A percentile compares a stretch with the other conserved stretches of the same genome.
Conservation (phyloP, 2,797 vertebrate genomes). For the Xenentodon cancila region DNA sequence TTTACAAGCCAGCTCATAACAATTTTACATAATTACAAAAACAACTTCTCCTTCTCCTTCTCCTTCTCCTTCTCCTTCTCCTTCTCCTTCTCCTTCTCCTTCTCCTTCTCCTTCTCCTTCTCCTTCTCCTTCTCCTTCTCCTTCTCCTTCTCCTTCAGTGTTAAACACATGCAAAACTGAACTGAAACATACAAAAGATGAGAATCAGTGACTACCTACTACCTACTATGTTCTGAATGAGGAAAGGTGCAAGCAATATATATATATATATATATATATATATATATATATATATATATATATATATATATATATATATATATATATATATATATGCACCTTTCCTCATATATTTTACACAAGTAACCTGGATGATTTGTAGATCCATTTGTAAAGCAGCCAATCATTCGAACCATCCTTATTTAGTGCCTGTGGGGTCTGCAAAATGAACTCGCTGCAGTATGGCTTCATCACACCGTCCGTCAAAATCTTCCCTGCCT, state of each 20-base stretch:
- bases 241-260: constrained; percentile 61
- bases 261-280: constrained; percentile 18
- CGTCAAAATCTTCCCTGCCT: constrained; percentile 49
- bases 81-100: constrained; percentile 11
- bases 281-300: too few relatives aligned
- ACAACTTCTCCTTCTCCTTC: constrained; percentile 27
- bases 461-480: constrained; percentile 39
- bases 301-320: too few relatives aligned
- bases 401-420: constrained; percentile 75
- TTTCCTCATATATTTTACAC: too few relatives aligned
- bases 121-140: constrained; percentile 14
- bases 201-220: constrained; percentile 38
- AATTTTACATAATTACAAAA: constrained; percentile 49
- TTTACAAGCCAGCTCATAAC: constrained; percentile 41
- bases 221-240: constrained; percentile 48
- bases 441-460: constrained; percentile 77
- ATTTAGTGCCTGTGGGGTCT: constrained; percentile 77
- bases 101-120: neutral
- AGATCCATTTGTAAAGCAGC: constrained; percentile 75
- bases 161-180: constrained; percentile 52
- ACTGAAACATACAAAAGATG: constrained; percentile 49
- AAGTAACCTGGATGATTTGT: constrained; percentile 77
- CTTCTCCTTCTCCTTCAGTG: constrained; percentile 40
- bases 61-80: neutral
- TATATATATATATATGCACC: too few relatives aligned